Evolutionary conservation across 2,797 vertebrate genomes (phyloP).

Genomic region (Gastrophryne carolinensis): DNA sequence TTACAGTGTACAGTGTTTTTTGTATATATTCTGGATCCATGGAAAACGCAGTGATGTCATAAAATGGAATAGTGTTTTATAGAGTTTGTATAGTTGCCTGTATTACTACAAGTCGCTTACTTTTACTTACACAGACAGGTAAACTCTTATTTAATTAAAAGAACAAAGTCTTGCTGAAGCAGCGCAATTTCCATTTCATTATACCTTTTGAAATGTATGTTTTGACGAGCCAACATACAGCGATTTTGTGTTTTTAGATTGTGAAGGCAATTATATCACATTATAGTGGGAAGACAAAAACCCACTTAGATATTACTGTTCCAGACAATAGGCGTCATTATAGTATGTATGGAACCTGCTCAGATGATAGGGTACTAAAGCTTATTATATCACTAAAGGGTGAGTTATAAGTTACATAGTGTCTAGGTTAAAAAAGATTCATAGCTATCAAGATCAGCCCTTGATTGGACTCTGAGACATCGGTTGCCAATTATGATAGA

Average conservation of each 20-base stretch:
- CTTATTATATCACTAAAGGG: no score
- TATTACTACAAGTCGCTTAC: neutral
- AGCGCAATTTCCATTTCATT: neutral
- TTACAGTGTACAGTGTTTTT: no score
- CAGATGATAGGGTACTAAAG: no score
- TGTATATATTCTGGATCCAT: no score
- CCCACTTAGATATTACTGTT: neutral
- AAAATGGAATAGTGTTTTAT: no score
- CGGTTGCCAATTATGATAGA: no score
- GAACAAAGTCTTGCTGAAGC: neutral
- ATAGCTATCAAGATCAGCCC: no score
- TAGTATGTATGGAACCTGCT: no score
- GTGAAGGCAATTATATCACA: neutral
- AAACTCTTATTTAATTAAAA: neutral
- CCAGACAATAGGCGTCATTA: neutral
- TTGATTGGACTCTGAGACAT: no score
- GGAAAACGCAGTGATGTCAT: no score
- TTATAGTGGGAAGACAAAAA: neutral
- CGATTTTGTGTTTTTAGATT: neutral
- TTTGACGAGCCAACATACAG: neutral
- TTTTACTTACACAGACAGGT: neutral
- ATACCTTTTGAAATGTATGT: neutral
- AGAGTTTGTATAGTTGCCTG: neutral
- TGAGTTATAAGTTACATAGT: no score
- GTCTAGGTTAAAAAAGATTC: no score